These are phyloP conservation scores for Sus cebifrons DNA, from an alignment of 2,797 vertebrate species.

Conservation along the genomic window DNA sequence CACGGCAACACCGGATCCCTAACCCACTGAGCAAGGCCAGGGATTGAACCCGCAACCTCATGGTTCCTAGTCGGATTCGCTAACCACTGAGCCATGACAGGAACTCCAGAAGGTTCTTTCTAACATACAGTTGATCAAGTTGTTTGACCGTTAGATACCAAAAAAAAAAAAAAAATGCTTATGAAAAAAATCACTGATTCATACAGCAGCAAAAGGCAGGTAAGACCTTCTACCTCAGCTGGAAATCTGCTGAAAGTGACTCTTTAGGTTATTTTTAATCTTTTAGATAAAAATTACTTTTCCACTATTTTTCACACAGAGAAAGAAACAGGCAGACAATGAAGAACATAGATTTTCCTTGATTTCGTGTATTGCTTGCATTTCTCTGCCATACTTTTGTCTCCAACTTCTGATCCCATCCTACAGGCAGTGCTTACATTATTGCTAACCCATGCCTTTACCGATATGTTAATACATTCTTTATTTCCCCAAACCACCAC, in stretches of 20 bases:
- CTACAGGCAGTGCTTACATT: not conserved
- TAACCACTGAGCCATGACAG: too few species aligned
- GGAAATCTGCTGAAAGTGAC: not conserved
- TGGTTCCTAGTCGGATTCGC: too few species aligned
- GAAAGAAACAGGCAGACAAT: not conserved
- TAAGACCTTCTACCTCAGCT: not conserved
- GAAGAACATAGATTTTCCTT: not conserved
- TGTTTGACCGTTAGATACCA: not conserved
- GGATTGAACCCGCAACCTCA: too few species aligned
- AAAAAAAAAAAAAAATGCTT: not conserved
- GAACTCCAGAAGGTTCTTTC: not conserved
- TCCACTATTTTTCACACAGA: not conserved
- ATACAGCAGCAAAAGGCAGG: not conserved
- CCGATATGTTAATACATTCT: not conserved
- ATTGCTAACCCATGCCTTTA: not conserved
- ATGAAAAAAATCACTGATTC: not conserved
- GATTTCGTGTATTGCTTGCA: not conserved
- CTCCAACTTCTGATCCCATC: not conserved
- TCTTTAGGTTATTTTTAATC: constrained; percentile 1
- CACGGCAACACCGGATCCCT: too few species aligned
- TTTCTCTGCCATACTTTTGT: not conserved
- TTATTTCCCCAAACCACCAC: not conserved
- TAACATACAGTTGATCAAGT: not conserved
- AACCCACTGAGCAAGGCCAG: too few species aligned
- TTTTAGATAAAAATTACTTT: constrained; percentile 26